Evolutionary conservation across 2,888 invertebrate genomes (phyloP).

Genomic region (Hypena proboscidalis): DNA sequence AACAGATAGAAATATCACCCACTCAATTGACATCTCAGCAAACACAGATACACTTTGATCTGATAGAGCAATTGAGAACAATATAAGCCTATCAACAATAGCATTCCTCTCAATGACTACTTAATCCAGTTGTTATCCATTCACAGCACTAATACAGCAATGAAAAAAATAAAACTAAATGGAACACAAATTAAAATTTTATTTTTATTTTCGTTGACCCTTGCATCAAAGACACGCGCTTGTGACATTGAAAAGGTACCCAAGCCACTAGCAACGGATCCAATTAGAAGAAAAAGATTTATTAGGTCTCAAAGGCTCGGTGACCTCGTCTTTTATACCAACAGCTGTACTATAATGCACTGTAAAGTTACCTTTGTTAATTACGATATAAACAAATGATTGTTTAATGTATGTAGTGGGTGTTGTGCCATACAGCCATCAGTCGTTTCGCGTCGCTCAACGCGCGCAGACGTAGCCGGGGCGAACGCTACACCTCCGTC

Average conservation of each 20-base stretch:
- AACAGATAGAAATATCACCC: no score
- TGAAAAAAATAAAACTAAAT: no score
- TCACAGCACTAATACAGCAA: no score
- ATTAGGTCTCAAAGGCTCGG: conserved; percentile 3
- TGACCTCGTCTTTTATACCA: conserved; percentile 29
- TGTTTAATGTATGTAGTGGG: conserved; percentile 32
- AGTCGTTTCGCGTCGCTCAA: conserved; percentile 67
- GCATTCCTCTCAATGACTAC: no score
- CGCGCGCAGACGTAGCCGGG: conserved; percentile 60
- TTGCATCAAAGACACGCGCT: conserved; percentile 9
- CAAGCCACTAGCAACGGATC: conserved; percentile 7
- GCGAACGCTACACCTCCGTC: conserved; percentile 25
- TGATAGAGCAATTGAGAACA: no score
- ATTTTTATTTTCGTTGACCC: neutral
- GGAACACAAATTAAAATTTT: neutral
- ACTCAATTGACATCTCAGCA: no score
- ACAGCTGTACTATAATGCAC: conserved; percentile 5
- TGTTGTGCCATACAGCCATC: conserved; percentile 25
- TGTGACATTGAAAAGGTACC: conserved; percentile 29
- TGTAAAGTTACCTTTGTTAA: conserved; percentile 38
- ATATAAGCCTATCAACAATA: no score
- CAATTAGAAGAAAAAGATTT: conserved; percentile 26
- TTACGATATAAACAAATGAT: conserved; percentile 45
- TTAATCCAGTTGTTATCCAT: no score
- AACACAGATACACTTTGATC: no score